Evolutionary conservation across 1,140 invertebrate species (phyloP).

Genomic region (Atta texana): DNA sequence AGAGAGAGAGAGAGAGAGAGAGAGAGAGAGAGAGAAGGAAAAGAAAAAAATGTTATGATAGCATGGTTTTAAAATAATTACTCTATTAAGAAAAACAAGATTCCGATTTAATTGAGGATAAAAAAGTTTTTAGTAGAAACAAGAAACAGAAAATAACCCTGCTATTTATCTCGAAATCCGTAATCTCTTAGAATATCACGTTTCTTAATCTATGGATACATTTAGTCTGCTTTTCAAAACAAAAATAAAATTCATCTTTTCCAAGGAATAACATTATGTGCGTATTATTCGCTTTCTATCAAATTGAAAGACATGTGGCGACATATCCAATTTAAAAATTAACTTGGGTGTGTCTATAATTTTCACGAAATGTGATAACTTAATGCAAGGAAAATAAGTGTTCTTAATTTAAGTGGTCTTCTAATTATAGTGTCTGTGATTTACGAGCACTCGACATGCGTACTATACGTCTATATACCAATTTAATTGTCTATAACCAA

Average conservation of each 20-base stretch:
- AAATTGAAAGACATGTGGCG: background rate
- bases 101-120: background rate
- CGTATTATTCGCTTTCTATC: background rate
- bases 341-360: background rate
- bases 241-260: background rate
- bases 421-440: conserved; percentile 34
- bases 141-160: background rate
- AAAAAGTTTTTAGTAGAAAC: background rate
- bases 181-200: conserved; percentile 6
- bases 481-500: background rate
- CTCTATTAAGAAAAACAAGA: background rate
- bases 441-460: conserved; percentile 5
- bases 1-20: background rate
- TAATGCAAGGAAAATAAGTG: background rate
- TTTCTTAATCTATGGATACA: conserved; percentile 17
- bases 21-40: background rate
- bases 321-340: conserved; percentile 5
- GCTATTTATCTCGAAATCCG: background rate
- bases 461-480: background rate
- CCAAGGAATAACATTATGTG: background rate
- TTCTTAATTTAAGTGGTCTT: conserved; percentile 20
- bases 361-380: background rate
- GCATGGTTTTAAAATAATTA: background rate
- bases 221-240: conserved; percentile 2
- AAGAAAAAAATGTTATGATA: background rate